Evolutionary conservation across 2,888 invertebrate genomes (phyloP).

Genomic region (Macrophya annulata): DNA sequence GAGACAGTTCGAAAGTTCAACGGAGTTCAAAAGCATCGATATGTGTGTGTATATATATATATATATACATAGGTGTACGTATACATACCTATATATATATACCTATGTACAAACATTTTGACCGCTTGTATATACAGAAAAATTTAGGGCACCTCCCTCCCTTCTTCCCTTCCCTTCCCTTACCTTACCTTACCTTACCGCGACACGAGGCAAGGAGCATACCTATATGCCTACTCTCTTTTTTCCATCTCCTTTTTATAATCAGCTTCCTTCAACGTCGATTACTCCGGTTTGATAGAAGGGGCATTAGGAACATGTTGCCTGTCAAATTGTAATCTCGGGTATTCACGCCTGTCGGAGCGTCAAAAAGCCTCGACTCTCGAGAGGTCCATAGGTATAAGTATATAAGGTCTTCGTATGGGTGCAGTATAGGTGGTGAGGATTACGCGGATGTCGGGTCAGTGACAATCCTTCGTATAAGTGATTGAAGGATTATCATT

Average conservation of each 20-base stretch:
- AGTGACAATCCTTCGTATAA: slow-evolving; percentile 38
- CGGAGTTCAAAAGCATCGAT: slow-evolving; percentile 69
- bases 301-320: slow-evolving; percentile 49
- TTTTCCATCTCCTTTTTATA: slow-evolving; percentile 21
- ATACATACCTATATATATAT: neutral
- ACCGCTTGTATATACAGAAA: neutral
- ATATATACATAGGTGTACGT: neutral
- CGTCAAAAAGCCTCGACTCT: slow-evolving; percentile 22
- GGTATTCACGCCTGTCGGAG: slow-evolving; percentile 47
- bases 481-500: slow-evolving; percentile 30
- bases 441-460: slow-evolving; percentile 48
- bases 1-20: slow-evolving; percentile 72
- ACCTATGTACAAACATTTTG: slow-evolving; percentile 14
- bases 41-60: neutral
- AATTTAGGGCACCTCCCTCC: slow-evolving; percentile 14
- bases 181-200: neutral
- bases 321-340: slow-evolving; percentile 52
- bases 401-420: neutral
- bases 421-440: slow-evolving; percentile 1
- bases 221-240: neutral
- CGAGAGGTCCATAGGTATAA: neutral
- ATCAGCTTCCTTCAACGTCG: slow-evolving; percentile 27
- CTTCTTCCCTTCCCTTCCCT: neutral
- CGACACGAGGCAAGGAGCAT: neutral
- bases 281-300: slow-evolving; percentile 28